Percentiles rank a stretch among this genome's conserved stretches.
Evolutionary conservation across 1,140 invertebrate species (phyloP).

Genomic region (Calycopis cecrops): DNA sequence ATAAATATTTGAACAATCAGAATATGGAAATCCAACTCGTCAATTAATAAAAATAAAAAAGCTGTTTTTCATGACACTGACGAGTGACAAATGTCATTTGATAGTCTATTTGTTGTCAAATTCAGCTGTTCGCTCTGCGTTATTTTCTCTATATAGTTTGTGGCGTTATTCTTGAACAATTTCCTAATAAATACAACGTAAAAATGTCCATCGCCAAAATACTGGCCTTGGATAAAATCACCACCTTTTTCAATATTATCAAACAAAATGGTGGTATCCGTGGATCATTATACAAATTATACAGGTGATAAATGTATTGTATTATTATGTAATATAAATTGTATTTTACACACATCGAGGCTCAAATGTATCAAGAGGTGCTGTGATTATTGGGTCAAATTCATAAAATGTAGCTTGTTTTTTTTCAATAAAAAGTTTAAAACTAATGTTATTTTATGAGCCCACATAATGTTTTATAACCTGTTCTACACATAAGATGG

Average conservation of each 20-base stretch:
- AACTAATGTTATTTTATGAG: too few species aligned
- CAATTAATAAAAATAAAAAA: neutral
- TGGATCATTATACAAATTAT: constrained; percentile 81
- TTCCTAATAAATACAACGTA: constrained; percentile 6
- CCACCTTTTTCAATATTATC: constrained; percentile 80
- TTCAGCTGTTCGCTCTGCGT: neutral
- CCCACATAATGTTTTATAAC: too few species aligned
- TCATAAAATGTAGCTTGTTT: neutral
- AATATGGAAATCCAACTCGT: too few species aligned
- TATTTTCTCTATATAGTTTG: too few species aligned
- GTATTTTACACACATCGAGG: neutral
- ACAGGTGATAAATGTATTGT: constrained; percentile 78
- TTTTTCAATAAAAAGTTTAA: too few species aligned
- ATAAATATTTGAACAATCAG: too few species aligned
- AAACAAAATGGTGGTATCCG: constrained; percentile 86
- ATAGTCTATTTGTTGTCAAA: constrained; percentile 12
- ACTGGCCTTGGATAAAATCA: constrained; percentile 84
- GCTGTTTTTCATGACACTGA: constrained; percentile 7
- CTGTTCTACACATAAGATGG: too few species aligned
- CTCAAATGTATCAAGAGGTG: neutral
- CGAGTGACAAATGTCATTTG: constrained; percentile 15
- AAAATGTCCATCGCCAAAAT: constrained; percentile 45
- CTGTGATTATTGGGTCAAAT: neutral
- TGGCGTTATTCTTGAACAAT: neutral
- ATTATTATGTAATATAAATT: constrained; percentile 55